phyloP scores from a whole-genome alignment of 2,113 vertebrate genomes.

The Aleadryas rufinucha region DNA sequence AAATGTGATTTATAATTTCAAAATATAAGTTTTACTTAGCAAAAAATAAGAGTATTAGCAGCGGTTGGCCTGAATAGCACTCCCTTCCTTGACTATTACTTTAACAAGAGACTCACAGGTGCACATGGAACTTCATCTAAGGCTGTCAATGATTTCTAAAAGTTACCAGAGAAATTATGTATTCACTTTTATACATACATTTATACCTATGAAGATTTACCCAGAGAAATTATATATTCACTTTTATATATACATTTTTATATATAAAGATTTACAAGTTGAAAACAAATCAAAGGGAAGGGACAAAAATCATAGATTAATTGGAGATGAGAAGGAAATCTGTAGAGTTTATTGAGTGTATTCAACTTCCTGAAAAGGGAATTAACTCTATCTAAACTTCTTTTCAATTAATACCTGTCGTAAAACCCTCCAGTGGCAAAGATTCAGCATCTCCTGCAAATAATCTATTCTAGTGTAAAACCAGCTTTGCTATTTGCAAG shows the following conservation, averaged over 20 bases:
- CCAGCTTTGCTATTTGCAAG: neutral
- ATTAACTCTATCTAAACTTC: neutral
- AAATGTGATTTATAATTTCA: neutral
- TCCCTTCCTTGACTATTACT: neutral
- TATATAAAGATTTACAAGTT: neutral
- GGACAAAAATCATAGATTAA: neutral
- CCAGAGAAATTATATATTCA: neutral
- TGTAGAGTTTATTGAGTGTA: neutral
- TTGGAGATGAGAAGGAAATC: neutral
- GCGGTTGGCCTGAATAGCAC: neutral
- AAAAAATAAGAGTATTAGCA: neutral
- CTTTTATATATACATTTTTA: neutral
- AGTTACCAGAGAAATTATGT: neutral
- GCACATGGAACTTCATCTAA: neutral
- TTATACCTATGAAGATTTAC: neutral
- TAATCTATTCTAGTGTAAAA: neutral
- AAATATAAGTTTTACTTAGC: neutral
- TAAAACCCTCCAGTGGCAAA: neutral
- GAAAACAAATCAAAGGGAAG: neutral
- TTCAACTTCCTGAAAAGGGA: neutral
- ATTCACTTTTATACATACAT: neutral
- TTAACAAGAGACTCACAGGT: neutral
- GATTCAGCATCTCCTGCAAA: neutral
- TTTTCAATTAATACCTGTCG: neutral
- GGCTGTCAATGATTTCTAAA: neutral